Evolutionary conservation across 2,888 invertebrate species (phyloP).

Genomic region (Eupithecia vulgata): DNA sequence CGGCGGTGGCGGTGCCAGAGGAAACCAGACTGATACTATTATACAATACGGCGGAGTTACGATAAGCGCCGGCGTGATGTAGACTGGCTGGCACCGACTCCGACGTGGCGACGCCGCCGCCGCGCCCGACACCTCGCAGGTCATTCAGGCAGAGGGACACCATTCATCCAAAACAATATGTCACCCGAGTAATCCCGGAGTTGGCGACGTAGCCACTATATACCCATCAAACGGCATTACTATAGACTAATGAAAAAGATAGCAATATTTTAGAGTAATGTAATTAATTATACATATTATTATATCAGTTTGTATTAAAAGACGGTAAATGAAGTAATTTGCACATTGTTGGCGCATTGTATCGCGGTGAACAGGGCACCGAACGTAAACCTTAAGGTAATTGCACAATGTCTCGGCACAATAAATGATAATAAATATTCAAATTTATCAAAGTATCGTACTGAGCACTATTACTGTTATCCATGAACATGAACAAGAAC

Average conservation of each 20-base stretch:
- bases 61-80: too few species aligned
- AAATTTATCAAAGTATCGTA: slow-evolving; percentile 66
- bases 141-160: slow-evolving; percentile 25
- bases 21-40: too few species aligned
- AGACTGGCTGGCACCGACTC: too few species aligned
- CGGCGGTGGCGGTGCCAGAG: too few species aligned
- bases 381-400: slow-evolving; percentile 70
- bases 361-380: slow-evolving; percentile 75
- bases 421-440: slow-evolving; percentile 69
- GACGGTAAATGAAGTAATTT: slow-evolving; percentile 73
- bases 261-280: slow-evolving; percentile 84
- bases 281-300: slow-evolving; percentile 73
- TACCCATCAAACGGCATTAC: slow-evolving; percentile 66
- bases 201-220: slow-evolving; percentile 54
- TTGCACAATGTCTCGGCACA: slow-evolving; percentile 81
- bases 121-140: slow-evolving; percentile 15
- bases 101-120: too few species aligned
- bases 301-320: slow-evolving; percentile 82
- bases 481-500: slow-evolving; percentile 68
- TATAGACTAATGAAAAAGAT: slow-evolving; percentile 83
- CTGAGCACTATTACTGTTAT: slow-evolving; percentile 72
- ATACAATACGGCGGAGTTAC: too few species aligned
- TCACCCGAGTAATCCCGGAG: background rate
- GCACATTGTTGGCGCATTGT: slow-evolving; percentile 75
- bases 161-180: slow-evolving; percentile 8